phyloP scores from a whole-genome alignment of 2,888 invertebrate species.

The Brassicogethes aeneus region DNA sequence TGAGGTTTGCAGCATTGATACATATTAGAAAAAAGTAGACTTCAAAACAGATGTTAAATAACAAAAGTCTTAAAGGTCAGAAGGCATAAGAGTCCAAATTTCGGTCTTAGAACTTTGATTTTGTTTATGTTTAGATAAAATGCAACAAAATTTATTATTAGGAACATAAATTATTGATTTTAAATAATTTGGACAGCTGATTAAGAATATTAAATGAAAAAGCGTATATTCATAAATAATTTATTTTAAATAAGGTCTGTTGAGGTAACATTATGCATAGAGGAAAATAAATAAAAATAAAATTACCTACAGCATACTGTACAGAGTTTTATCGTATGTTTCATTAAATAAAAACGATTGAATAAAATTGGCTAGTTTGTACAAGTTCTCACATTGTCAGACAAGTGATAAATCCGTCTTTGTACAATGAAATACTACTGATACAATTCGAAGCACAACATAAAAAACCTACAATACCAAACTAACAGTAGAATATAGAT shows the following conservation, averaged over 20 bases:
- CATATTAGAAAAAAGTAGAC: too few relatives aligned
- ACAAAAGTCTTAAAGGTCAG: too few relatives aligned
- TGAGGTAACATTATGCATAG: slow-evolving; percentile 9
- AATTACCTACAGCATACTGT: slow-evolving; percentile 19
- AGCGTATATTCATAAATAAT: slow-evolving; percentile 12
- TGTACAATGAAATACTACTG: slow-evolving; percentile 20
- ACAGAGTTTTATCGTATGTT: slow-evolving; percentile 18
- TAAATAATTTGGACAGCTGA: neutral
- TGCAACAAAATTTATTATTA: too few relatives aligned
- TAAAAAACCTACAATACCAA: neutral
- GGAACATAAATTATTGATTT: too few relatives aligned
- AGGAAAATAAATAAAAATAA: slow-evolving; percentile 17
- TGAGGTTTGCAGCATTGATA: too few relatives aligned
- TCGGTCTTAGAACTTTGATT: too few relatives aligned
- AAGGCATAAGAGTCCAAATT: too few relatives aligned
- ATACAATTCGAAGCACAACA: neutral
- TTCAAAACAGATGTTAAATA: too few relatives aligned
- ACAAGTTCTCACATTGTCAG: slow-evolving; percentile 22
- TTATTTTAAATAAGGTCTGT: slow-evolving; percentile 10
- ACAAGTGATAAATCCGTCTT: slow-evolving; percentile 21
- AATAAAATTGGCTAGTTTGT: slow-evolving; percentile 29
- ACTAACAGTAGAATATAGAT: neutral
- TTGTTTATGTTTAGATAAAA: too few relatives aligned
- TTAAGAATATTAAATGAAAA: neutral
- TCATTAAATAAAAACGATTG: neutral